phyloP scores from a whole-genome alignment of 2,113 vertebrate genomes.

The Puma concolor region DNA sequence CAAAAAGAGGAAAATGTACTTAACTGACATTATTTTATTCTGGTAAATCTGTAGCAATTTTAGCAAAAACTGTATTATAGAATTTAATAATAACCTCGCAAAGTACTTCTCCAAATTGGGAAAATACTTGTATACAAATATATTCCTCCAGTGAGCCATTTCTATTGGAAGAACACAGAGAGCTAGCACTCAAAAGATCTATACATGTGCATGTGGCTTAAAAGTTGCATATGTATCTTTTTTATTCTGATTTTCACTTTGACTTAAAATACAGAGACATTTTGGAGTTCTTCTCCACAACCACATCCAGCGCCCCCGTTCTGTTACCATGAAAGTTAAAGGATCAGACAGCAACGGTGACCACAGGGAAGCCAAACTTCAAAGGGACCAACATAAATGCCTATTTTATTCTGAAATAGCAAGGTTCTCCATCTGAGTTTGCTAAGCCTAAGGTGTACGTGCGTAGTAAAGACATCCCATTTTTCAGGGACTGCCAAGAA shows the following conservation, averaged over 20 bases:
- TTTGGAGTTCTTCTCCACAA: background rate
- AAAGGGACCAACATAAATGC: background rate
- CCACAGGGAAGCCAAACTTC: background rate
- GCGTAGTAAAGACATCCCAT: too few relatives aligned
- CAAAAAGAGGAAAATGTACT: background rate
- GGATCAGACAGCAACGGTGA: background rate
- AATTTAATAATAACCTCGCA: background rate
- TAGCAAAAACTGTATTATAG: background rate
- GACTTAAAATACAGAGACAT: background rate
- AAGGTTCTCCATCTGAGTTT: background rate
- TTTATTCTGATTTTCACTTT: background rate
- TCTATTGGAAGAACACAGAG: background rate
- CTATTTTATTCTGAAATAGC: background rate
- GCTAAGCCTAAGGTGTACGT: background rate
- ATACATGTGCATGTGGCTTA: background rate
- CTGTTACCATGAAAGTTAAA: background rate
- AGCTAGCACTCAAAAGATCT: background rate
- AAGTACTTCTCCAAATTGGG: constrained; percentile 29
- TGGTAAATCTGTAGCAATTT: constrained; percentile 43
- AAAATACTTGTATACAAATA: constrained; percentile 22
- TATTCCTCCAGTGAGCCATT: background rate
- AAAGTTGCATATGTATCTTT: background rate
- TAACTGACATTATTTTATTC: constrained; percentile 55
- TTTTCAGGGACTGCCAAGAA: background rate
- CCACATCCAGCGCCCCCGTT: background rate